These are phyloP conservation scores for Auanema freiburgensis DNA, from an alignment of 2,888 invertebrate genomes.

Conservation along the genomic window DNA sequence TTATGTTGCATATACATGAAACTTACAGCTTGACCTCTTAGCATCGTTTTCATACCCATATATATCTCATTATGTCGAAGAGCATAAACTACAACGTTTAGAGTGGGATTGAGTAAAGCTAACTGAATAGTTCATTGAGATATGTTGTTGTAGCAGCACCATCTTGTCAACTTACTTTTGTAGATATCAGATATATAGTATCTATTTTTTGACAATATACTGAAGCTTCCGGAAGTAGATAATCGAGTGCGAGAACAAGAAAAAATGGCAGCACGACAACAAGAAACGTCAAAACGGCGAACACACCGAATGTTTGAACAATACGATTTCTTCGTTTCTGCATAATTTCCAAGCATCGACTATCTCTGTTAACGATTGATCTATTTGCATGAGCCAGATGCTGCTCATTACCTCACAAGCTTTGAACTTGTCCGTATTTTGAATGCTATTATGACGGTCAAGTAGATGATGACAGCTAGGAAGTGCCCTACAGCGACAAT, in stretches of 20 bases:
- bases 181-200: not conserved
- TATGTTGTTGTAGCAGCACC: not conserved
- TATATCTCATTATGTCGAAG: not conserved
- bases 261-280: not conserved
- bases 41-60: slow-evolving; percentile 4
- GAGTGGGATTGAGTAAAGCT: not conserved
- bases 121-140: slow-evolving; percentile 5
- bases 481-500: not conserved
- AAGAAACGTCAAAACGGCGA: not conserved
- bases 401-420: not conserved
- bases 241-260: not conserved
- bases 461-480: not conserved
- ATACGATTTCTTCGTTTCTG: not conserved
- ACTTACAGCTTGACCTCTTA: not conserved
- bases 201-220: not conserved
- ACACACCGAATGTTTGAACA: slow-evolving; percentile 1
- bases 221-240: not conserved
- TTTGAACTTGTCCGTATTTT: not conserved
- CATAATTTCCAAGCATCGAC: not conserved
- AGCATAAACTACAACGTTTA: slow-evolving; percentile 1
- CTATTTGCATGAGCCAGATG: not conserved
- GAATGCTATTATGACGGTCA: not conserved
- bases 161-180: not conserved
- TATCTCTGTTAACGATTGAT: not conserved
- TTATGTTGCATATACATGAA: not conserved